These are phyloP conservation scores for Eptesicus fuscus DNA, from an alignment of 2,113 vertebrate genomes.

Conservation along the genomic window DNA sequence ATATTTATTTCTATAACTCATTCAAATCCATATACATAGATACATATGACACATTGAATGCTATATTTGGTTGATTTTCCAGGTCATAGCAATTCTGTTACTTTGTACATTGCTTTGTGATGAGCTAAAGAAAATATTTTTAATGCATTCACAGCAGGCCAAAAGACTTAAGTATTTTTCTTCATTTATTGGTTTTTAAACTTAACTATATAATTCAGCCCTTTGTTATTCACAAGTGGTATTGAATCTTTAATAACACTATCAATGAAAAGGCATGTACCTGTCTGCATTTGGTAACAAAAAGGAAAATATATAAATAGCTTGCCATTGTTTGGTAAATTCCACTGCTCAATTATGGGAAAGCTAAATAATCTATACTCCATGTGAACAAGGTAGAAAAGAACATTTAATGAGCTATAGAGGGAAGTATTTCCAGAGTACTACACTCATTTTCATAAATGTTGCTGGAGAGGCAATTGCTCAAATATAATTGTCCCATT, in stretches of 20 bases:
- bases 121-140: conserved; percentile 28
- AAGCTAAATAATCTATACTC: conserved; percentile 49
- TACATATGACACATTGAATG: background rate
- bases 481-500: conserved; percentile 61
- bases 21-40: background rate
- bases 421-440: conserved; percentile 30
- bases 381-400: conserved; percentile 43
- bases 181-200: conserved; percentile 40
- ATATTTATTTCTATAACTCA: background rate
- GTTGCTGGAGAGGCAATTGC: conserved; percentile 54
- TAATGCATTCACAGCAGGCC: background rate
- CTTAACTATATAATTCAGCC: conserved; percentile 6
- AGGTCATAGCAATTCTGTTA: background rate
- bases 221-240: conserved; percentile 9
- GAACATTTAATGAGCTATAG: conserved; percentile 33
- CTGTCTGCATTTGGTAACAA: conserved; percentile 43
- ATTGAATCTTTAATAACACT: conserved; percentile 46
- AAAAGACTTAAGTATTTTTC: background rate
- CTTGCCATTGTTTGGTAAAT: conserved; percentile 47
- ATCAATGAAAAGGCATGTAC: conserved; percentile 28
- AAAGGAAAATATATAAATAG: conserved; percentile 58
- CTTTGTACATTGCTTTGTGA: conserved; percentile 27
- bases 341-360: background rate
- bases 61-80: background rate
- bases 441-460: conserved; percentile 54